Base-by-base conservation (phyloP, 2,888 invertebrate genomes). In the Eurois occulta region DNA sequence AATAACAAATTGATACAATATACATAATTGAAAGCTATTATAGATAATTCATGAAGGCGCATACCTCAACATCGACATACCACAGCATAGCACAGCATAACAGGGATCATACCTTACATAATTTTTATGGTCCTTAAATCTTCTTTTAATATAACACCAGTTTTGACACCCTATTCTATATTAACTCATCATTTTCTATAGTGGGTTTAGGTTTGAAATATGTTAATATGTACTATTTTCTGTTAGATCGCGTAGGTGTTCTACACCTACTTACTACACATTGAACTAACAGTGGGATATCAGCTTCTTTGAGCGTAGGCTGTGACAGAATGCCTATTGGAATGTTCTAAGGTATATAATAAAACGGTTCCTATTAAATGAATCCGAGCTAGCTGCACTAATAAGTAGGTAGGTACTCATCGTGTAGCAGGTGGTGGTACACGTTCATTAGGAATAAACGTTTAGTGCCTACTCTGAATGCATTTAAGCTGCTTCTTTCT, bases 401-500 rank as follows among this genome's bases (percentile, higher is more conserved):
- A 71, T 65, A 68, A n/a, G 38, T 78, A 43, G 8, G 28, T 64
- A 24, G 8, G 28, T 64, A 24, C 52, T 41, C 38, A 35, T 64
- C 38, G 70, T 52, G 80, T 21, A 58, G 64, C 82, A 80, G 81
- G 52, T 85, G 74, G 28, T 7, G 11, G 21, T 43, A 38, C 64
- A 52, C 68, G n/a, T 72, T 85, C 75, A 84, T 80, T 84, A 79
- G 21, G 71, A 64, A 68, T 65, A 68, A 68, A 60, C 52, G 62
- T 55, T 69, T 43, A 35, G 32, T 69, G 7, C 55, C 16, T 72
- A 64, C 46, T 70, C 13, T 46, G 10, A 72, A n/a, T 77, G 58
- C n/a, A 65, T 75, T 52, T 32, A 46, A 58, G 28, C 32, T 41
- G 32, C n/a, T 60, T 32, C 2, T 41, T 58, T 66, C 24, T 55